Evolutionary conservation across 2,797 vertebrate genomes (phyloP).

Genomic region (Cercopithecus neglectus): DNA sequence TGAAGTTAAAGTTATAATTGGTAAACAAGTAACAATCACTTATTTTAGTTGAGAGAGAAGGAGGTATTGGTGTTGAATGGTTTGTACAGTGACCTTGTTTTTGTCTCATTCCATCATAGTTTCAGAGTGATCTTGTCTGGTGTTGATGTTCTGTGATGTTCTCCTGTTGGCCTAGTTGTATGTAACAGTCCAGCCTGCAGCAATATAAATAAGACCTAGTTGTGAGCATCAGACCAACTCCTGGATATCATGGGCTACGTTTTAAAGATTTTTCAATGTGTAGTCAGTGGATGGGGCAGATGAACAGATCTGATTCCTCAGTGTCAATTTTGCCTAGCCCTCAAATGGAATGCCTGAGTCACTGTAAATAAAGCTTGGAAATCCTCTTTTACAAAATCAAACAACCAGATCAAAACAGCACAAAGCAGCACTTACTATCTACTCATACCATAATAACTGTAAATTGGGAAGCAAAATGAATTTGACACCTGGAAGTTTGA

Average conservation of each 20-base stretch:
- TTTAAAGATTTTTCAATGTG: background rate
- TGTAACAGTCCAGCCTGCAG: background rate
- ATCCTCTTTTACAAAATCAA: slow-evolving; percentile 34
- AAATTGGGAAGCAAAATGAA: slow-evolving; percentile 40
- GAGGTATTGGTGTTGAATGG: background rate
- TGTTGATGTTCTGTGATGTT: background rate
- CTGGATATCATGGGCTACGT: background rate
- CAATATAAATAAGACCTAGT: background rate
- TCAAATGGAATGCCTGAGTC: background rate
- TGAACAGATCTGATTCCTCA: slow-evolving; percentile 9
- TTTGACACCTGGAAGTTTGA: slow-evolving; percentile 46
- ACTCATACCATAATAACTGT: background rate
- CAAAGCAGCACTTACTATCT: slow-evolving; percentile 15
- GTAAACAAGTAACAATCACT: background rate
- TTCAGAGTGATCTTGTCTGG: background rate
- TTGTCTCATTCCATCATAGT: background rate
- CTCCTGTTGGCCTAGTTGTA: background rate
- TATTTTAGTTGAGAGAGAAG: background rate
- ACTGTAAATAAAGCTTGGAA: slow-evolving; percentile 42
- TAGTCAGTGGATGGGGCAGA: background rate
- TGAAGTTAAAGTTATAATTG: background rate
- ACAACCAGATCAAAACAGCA: slow-evolving; percentile 43
- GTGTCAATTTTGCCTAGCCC: background rate
- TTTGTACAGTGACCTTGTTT: background rate
- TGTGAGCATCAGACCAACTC: background rate